A percentile compares a stretch with the other conserved stretches of the same genome.
These are phyloP conservation scores for Epinephelus lanceolatus DNA, from an alignment of 2,113 vertebrate species.

Conservation along the genomic window DNA sequence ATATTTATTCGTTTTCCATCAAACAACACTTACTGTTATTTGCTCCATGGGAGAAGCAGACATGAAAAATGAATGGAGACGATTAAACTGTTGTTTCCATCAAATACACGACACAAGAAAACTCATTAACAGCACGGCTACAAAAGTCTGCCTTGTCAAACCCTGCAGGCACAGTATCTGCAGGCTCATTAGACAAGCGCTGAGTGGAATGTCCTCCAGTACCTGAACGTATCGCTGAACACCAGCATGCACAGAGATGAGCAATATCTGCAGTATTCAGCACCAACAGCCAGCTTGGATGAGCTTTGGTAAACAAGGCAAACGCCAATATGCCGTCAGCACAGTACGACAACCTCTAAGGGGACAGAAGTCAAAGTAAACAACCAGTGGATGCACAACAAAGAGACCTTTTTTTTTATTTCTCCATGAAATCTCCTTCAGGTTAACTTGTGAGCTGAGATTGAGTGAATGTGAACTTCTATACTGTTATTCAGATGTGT, in stretches of 20 bases:
- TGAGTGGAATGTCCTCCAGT: slow-evolving; percentile 2
- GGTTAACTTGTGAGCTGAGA: no score
- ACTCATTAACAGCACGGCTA: slow-evolving; percentile 18
- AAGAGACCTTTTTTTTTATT: background rate
- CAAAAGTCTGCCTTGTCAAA: slow-evolving; percentile 8
- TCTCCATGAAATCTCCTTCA: background rate
- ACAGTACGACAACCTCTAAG: background rate
- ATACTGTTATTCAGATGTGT: background rate
- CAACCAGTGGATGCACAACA: background rate
- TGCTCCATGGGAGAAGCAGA: background rate
- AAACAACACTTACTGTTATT: background rate
- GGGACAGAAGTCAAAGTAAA: background rate
- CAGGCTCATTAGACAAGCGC: slow-evolving; percentile 38
- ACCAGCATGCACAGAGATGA: slow-evolving; percentile 32
- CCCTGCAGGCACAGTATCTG: slow-evolving; percentile 30
- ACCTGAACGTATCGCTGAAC: slow-evolving; percentile 35
- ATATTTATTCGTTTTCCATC: background rate
- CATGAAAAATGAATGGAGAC: slow-evolving; percentile 21
- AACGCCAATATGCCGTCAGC: slow-evolving; percentile 29
- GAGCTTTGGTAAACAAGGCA: slow-evolving; percentile 29
- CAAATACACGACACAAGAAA: background rate
- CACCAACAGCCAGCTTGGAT: slow-evolving; percentile 5
- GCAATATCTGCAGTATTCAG: slow-evolving; percentile 17
- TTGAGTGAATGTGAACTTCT: background rate
- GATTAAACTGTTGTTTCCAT: slow-evolving; percentile 5